Evolutionary conservation across 1,140 invertebrate species (phyloP).

Genomic region (Drosophila azteca): DNA sequence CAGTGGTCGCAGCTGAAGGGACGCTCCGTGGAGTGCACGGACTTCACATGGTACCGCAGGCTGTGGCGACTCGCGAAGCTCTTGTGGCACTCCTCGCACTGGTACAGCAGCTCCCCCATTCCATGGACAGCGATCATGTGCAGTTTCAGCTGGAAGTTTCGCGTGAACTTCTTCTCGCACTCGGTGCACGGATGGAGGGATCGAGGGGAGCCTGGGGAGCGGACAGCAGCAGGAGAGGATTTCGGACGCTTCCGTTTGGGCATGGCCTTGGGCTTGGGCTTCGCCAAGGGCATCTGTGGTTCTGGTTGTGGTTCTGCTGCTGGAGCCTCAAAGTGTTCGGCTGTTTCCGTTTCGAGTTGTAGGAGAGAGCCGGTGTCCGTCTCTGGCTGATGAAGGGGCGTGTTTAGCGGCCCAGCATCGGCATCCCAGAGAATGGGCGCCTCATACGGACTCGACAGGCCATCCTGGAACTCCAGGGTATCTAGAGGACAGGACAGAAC

Average conservation of each 20-base stretch:
- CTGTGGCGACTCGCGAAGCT: slow-evolving; percentile 75
- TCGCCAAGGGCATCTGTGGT: background rate
- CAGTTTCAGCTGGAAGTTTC: slow-evolving; percentile 74
- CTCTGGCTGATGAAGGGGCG: slow-evolving; percentile 47
- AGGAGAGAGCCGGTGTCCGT: slow-evolving; percentile 10
- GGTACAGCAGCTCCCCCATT: slow-evolving; percentile 64
- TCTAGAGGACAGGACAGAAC: slow-evolving; percentile 6
- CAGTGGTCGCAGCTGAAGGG: slow-evolving; percentile 84
- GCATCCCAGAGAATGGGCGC: slow-evolving; percentile 14
- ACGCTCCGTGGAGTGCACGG: slow-evolving; percentile 84
- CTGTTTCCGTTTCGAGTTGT: background rate
- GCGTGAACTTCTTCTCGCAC: slow-evolving; percentile 79
- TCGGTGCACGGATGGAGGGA: slow-evolving; percentile 62
- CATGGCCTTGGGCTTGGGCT: slow-evolving; percentile 22
- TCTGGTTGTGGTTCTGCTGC: background rate
- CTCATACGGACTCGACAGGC: slow-evolving; percentile 8
- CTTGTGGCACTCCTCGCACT: slow-evolving; percentile 70
- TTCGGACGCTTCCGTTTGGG: background rate
- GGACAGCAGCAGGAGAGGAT: background rate
- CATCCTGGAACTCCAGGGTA: slow-evolving; percentile 34
- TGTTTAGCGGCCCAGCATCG: slow-evolving; percentile 52
- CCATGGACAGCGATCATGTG: slow-evolving; percentile 75
- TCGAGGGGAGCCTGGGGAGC: slow-evolving; percentile 6
- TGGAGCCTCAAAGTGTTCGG: slow-evolving; percentile 4
- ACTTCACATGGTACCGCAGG: slow-evolving; percentile 71